Evolutionary conservation across 2,888 invertebrate genomes (phyloP), one percentile per base, ranked within the genome.

Genomic region (Parthenolecanium corni): DNA sequence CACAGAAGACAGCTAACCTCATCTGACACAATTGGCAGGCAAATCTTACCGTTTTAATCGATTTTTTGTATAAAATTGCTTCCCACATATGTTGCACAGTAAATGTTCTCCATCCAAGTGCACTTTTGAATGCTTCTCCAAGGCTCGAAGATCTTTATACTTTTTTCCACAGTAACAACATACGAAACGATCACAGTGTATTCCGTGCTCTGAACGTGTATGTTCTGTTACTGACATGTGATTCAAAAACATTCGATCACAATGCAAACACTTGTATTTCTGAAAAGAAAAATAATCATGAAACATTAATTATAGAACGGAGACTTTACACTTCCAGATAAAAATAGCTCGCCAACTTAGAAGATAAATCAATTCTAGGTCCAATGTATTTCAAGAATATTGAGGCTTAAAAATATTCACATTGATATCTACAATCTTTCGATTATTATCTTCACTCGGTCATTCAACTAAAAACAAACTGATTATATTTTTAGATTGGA

Each of bases 11-110:
- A 31, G 9, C 9, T 6, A 4, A 31, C 9, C 31, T 31, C 31
- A 31, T 31, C 9, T 31, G 5, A 31, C 5, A 31, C 31, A n/a
- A 31, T 31, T 31, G 4, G 9, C 31, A 31, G 5, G 9, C 4
- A 9, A 31, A 6, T 9, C 64, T 57, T 67, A 75, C 76, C 76
- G 73, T 66, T 75, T 72, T 63, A 76, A 70, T 65, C 76, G 76
- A 1, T 83, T 83, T 71, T 83, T 82, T 70, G 82, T 84, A 69
- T 84, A 82, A 70, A 85, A 85, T 65, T 81, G 82, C 71, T 84
- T 84, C 36, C 80, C 80, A 71, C 84, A 85, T 69, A 82, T 82
- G 14, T 80, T 79, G 71, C 84, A 85, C 67, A 77, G 77, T 18
- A 49, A 49, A 71, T 79, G 79, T 68, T 78, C 77, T 68, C 82